Percentiles rank a stretch among this genome's conserved stretches.
Evolutionary conservation across 2,797 vertebrate species (phyloP).

Genomic region (Gymnocypris eckloni): DNA sequence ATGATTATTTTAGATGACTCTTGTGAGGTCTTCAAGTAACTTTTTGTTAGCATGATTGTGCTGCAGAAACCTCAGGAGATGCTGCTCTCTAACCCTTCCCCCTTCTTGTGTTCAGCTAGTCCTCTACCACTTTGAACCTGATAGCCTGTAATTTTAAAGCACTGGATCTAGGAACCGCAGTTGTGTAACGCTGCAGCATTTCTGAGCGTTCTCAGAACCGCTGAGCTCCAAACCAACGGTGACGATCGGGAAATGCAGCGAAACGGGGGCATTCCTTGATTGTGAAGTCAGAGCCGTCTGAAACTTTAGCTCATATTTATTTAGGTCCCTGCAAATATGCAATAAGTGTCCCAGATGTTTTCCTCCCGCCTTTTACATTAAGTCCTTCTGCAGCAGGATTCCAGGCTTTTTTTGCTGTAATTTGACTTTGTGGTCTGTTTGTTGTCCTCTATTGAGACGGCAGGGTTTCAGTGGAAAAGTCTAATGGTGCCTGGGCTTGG

Average conservation of each 20-base stretch:
- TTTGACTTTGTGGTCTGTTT: conserved; percentile 68
- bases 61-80: conserved; percentile 64
- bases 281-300: conserved; percentile 67
- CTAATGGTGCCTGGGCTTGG: conserved; percentile 42
- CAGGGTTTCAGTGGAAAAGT: conserved; percentile 69
- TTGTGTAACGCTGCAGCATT: conserved; percentile 73
- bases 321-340: conserved; percentile 67
- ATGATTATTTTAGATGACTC: conserved; percentile 65
- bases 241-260: conserved; percentile 57
- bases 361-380: conserved; percentile 55
- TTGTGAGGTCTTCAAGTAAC: conserved; percentile 63
- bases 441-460: conserved; percentile 66
- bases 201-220: conserved; percentile 54
- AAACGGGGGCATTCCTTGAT: conserved; percentile 61
- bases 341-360: conserved; percentile 69
- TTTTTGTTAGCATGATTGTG: conserved; percentile 66
- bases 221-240: conserved; percentile 67
- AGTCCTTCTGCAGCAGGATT: conserved; percentile 47
- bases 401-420: conserved; percentile 48
- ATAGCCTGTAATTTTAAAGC: conserved; percentile 81
- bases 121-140: conserved; percentile 68
- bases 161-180: conserved; percentile 73
- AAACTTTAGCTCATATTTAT: conserved; percentile 72
- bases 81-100: conserved; percentile 56
- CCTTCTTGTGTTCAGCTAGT: conserved; percentile 56